Conservation (phyloP, 2,888 invertebrate species). For the Cerceris rybyensis region DNA sequence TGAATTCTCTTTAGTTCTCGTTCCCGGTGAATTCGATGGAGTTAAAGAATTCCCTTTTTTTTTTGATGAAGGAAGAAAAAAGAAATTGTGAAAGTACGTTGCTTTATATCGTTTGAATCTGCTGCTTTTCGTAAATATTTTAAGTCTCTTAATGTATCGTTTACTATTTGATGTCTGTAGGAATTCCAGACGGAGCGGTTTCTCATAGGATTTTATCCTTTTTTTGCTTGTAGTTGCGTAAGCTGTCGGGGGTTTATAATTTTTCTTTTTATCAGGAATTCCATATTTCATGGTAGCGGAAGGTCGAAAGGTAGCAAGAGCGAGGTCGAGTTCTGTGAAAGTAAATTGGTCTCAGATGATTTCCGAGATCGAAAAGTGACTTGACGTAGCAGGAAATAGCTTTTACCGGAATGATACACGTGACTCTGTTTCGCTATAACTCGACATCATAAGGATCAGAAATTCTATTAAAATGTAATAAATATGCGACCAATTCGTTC, state of each 20-base stretch:
- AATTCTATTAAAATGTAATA: slow-evolving; percentile 8
- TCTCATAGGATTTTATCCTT: too few species aligned
- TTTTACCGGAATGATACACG: slow-evolving; percentile 22
- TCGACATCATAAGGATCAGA: neutral
- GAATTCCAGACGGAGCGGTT: too few species aligned
- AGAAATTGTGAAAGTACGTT: too few species aligned
- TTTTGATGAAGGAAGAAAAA: too few species aligned
- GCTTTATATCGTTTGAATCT: too few species aligned
- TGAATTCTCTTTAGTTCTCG: too few species aligned
- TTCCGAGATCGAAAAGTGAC: slow-evolving; percentile 45
- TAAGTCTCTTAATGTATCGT: too few species aligned
- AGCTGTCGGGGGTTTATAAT: neutral
- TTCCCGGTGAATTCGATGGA: too few species aligned
- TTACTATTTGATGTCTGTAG: too few species aligned
- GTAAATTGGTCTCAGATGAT: slow-evolving; percentile 44
- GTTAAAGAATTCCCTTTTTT: too few species aligned
- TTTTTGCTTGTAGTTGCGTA: too few species aligned
- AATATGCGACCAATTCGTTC: slow-evolving; percentile 11
- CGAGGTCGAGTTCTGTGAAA: slow-evolving; percentile 13
- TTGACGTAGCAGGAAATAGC: slow-evolving; percentile 31
- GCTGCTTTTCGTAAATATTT: too few species aligned
- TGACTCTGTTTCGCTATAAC: slow-evolving; percentile 8
- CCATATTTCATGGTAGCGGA: slow-evolving; percentile 17
- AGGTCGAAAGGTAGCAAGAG: slow-evolving; percentile 4
- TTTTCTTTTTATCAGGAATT: neutral